A percentile compares a stretch with the other conserved stretches of the same genome.
These are phyloP conservation scores for Engraulis encrasicolus DNA, from an alignment of 2,113 vertebrate species.

Conservation along the genomic window DNA sequence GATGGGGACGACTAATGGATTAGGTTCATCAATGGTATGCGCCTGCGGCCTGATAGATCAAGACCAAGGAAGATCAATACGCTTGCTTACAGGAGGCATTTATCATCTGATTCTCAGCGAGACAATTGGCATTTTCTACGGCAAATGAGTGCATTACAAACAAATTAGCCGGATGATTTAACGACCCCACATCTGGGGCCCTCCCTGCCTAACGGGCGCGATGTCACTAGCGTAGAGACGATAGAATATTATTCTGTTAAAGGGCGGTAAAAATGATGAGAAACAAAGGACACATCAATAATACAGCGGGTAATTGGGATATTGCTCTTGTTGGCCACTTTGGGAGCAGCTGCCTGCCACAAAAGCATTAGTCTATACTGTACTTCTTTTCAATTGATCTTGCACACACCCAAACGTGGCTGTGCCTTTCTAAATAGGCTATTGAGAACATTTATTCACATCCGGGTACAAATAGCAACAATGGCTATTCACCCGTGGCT, in stretches of 20 bases:
- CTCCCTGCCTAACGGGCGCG: too few relatives aligned
- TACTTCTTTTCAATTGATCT: too few relatives aligned
- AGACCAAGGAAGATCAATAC: not conserved
- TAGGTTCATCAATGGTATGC: too few relatives aligned
- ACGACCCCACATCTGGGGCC: not conserved
- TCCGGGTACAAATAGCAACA: too few relatives aligned
- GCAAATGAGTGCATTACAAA: not conserved
- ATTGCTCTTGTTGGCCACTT: not conserved
- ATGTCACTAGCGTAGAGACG: too few relatives aligned
- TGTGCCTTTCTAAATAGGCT: too few relatives aligned
- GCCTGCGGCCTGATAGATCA: not conserved
- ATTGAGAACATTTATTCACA: too few relatives aligned
- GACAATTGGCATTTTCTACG: not conserved
- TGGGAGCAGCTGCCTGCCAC: too few relatives aligned
- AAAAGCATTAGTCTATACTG: too few relatives aligned
- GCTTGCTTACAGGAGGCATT: not conserved
- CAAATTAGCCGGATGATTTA: not conserved
- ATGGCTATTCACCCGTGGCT: too few relatives aligned
- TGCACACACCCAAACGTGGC: too few relatives aligned
- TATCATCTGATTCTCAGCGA: not conserved
- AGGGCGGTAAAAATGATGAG: not conserved
- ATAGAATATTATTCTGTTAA: not conserved
- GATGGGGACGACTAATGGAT: too few relatives aligned
- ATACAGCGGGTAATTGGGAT: not conserved
- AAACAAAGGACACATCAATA: not conserved